Conservation (phyloP, 2,797 vertebrate species). For the Gymnothorax reevesii region DNA sequence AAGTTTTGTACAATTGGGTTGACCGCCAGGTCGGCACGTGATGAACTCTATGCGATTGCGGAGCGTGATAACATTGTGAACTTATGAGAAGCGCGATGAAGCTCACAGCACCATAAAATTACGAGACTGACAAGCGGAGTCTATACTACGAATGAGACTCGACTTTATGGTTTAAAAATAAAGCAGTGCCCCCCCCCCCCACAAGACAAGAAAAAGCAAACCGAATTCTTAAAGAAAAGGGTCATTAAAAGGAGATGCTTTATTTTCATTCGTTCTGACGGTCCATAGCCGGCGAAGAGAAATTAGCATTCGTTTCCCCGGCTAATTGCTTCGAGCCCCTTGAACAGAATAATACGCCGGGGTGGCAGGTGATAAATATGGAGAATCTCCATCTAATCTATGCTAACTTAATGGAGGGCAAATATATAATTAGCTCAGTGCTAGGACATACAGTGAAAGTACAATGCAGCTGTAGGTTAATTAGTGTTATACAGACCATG, state of each 20-base stretch:
- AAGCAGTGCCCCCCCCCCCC: too few relatives aligned
- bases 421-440: background rate
- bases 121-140: too few relatives aligned
- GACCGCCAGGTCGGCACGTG: too few relatives aligned
- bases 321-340: background rate
- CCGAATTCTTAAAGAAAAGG: too few relatives aligned
- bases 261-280: too few relatives aligned
- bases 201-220: too few relatives aligned
- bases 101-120: background rate
- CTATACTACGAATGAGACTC: too few relatives aligned
- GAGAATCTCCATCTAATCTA: too few relatives aligned
- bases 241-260: too few relatives aligned
- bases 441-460: background rate
- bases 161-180: too few relatives aligned
- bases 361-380: too few relatives aligned
- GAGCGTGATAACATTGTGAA: too few relatives aligned
- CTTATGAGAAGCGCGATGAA: background rate
- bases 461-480: background rate
- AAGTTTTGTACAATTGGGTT: background rate
- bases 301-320: background rate
- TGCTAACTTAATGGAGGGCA: background rate
- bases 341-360: background rate
- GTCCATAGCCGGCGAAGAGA: background rate
- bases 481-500: background rate
- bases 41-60: background rate